Evolutionary conservation across 2,113 vertebrate genomes (phyloP), one percentile per base, ranked within the genome.

Genomic region (Orthonyx spaldingii): DNA sequence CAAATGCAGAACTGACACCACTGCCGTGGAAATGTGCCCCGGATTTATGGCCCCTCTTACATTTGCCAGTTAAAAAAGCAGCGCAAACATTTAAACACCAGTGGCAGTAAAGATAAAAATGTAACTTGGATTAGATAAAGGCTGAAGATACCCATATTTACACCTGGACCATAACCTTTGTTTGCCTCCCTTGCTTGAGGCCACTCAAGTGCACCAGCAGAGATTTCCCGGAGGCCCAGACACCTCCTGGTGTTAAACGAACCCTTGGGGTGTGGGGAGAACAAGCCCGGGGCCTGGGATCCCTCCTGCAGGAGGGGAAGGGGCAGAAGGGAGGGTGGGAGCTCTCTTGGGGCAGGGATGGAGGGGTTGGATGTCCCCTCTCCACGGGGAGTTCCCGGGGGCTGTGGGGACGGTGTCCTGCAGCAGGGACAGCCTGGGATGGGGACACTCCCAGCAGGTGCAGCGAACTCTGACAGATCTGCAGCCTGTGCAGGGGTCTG

Each of bases 91-190:
- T 96, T 95, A 85, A 96, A 96, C 91, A 95, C 69, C 87, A 91
- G 91, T 14, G 87, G 94, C 95, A 91, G 95, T 97, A 97, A 97
- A 97, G 96, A 96, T 97, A 97, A 96, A 96, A 94, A 84, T 77
- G 92, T 84, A 79, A 79, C 94, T 60, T 33, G 4, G 94, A 93
- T 97, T 92, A 96, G 96, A 97, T 96, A 97, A 92, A 81, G 84
- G 33, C 53, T 23, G 83, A 26, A 94, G 91, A 94, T 91, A 91
- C 0, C 6, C 24, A 2, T 63, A 7, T 90, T 97, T 93, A 96
- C 93, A 94, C 87, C 95, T 53, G 85, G 78, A 87, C 95, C 94
- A 63, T 42, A 95, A 95, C 89, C 96, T 94, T 61, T 95, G 96
- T 93, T 94, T 95, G 91, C 87, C 69, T 59, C 52, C 5, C 44